These are phyloP conservation scores for Irena cyanogastra DNA, from an alignment of 2,113 vertebrate species.

Conservation along the genomic window DNA sequence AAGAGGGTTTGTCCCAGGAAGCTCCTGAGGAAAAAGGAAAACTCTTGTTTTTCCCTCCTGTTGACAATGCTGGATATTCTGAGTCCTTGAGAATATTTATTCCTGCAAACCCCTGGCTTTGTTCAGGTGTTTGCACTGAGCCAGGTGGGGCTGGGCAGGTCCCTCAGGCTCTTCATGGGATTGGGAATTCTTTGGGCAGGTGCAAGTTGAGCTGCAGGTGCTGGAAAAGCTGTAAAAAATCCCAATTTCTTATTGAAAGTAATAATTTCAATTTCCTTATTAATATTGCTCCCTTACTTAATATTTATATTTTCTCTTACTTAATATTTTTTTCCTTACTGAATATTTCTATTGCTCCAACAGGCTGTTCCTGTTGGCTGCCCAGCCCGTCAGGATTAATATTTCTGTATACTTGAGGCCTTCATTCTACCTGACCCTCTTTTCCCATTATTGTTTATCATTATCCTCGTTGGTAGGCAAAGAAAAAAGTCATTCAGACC, in stretches of 20 bases:
- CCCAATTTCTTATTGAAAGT: not conserved
- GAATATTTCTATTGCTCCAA: not conserved
- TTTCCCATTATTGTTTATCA: not conserved
- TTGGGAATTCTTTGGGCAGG: not conserved
- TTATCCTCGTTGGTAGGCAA: not conserved
- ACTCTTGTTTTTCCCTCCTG: rapidly evolving
- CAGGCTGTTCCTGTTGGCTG: not conserved
- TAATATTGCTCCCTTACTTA: not conserved
- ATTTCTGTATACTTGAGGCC: not conserved
- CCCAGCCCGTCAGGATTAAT: not conserved
- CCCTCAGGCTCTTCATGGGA: not conserved
- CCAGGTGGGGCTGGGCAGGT: not conserved
- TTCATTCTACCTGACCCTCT: not conserved
- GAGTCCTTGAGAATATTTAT: not conserved
- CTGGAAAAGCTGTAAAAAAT: not conserved
- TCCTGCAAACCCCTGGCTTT: not conserved
- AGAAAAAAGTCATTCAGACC: not conserved
- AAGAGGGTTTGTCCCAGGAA: not conserved
- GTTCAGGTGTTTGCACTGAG: not conserved
- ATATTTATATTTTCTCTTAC: not conserved
- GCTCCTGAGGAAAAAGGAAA: not conserved
- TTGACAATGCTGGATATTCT: not conserved
- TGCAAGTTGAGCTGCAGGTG: not conserved
- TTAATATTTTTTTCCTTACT: not conserved
- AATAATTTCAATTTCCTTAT: not conserved